These are phyloP conservation scores for Dryobates pubescens DNA, from an alignment of 2,797 vertebrate genomes.

Conservation along the genomic window DNA sequence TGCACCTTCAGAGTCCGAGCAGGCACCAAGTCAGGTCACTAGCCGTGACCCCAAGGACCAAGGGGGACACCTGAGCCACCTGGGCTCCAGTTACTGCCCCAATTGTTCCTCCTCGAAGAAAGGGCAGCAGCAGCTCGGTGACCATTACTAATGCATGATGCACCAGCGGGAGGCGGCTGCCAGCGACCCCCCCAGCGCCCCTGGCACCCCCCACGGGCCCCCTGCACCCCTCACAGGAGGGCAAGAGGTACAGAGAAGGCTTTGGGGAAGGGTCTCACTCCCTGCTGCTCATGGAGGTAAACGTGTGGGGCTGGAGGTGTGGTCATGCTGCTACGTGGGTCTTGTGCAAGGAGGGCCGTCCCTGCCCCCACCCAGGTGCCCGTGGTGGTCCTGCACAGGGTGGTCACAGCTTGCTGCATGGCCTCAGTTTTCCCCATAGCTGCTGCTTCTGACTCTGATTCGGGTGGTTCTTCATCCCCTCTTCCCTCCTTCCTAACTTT, in stretches of 20 bases:
- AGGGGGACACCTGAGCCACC: conserved; percentile 46
- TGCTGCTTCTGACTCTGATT: rapidly evolving
- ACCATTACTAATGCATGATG: conserved; percentile 68
- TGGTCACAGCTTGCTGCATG: rapidly evolving
- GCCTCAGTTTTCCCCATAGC: rapidly evolving
- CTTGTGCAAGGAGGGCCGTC: rapidly evolving
- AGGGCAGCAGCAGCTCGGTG: conserved; percentile 58
- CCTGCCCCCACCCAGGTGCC: neutral
- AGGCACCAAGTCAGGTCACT: rapidly evolving
- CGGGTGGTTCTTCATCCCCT: rapidly evolving
- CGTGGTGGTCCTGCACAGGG: neutral
- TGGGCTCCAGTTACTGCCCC: neutral
- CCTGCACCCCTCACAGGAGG: neutral
- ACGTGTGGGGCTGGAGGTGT: neutral
- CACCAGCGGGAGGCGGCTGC: neutral
- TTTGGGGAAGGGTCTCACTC: neutral
- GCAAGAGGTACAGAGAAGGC: rapidly evolving
- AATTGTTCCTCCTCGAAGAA: conserved; percentile 53
- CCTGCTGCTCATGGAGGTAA: no score
- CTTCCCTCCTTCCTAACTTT: neutral
- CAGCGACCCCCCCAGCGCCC: rapidly evolving
- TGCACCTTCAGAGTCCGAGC: rapidly evolving
- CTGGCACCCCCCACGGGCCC: neutral
- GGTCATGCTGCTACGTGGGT: rapidly evolving
- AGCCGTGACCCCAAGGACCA: neutral